phyloP scores from a whole-genome alignment of 2,888 invertebrate genomes.

The Mesorhabditis belari region DNA sequence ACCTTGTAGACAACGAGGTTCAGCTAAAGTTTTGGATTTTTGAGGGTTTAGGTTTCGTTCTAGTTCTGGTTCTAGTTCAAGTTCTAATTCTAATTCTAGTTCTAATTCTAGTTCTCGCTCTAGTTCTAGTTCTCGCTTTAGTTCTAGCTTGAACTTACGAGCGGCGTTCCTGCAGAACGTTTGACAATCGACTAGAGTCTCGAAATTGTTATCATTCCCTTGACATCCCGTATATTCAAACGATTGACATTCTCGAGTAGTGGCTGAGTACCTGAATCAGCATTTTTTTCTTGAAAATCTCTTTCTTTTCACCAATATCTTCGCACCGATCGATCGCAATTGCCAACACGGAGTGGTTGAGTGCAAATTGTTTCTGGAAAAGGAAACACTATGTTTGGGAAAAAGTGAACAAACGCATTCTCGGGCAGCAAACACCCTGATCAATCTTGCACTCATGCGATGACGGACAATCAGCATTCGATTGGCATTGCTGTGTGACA shows the following conservation, averaged over 20 bases:
- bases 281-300: no score
- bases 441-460: slow-evolving; percentile 42
- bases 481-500: slow-evolving; percentile 33
- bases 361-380: slow-evolving; percentile 39
- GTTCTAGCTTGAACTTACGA: slow-evolving; percentile 13
- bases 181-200: slow-evolving; percentile 37
- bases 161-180: slow-evolving; percentile 40
- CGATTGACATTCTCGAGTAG: slow-evolving; percentile 39
- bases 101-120: no score
- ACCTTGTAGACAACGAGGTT: slow-evolving; percentile 37
- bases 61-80: no score
- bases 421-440: slow-evolving; percentile 42
- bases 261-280: slow-evolving; percentile 27
- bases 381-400: not conserved
- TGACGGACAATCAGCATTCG: slow-evolving; percentile 37
- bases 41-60: no score
- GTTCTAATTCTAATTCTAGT: no score
- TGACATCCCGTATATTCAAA: slow-evolving; percentile 46
- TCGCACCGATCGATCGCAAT: slow-evolving; percentile 35
- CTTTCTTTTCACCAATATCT: slow-evolving; percentile 22
- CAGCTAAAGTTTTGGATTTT: slow-evolving; percentile 17
- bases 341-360: slow-evolving; percentile 40
- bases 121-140: no score
- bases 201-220: slow-evolving; percentile 47
- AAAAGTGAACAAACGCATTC: slow-evolving; percentile 29